Base-by-base conservation (phyloP, 2,797 vertebrate species). In the Xiphorhynchus erythropygius region DNA sequence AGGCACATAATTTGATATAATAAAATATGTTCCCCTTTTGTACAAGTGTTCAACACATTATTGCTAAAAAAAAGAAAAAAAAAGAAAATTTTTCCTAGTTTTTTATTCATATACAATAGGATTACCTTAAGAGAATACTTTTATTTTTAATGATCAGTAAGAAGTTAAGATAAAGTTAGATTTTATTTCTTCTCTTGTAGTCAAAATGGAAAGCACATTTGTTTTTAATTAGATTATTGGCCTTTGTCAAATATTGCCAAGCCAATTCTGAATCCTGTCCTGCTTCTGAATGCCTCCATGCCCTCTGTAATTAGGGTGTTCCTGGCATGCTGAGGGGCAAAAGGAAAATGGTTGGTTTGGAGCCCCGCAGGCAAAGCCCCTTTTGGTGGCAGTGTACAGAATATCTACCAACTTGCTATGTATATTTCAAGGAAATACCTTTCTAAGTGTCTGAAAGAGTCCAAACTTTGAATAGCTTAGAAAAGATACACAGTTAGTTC, bases 201-300 rank as follows among this genome's bases (percentile, higher is more conserved):
- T 32, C 28, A 35, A 47, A 80, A 83, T 75, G 22, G 44, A 65
- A 55, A 68, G 52, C 39, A 53, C 44, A 50, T 65, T 68, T 87
- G 55, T 7, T 81, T 97, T 91, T 68, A 79, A 84, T 53, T 60
- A 53, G 12, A 87, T 63, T 65, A 49, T 2, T 81, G 15, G 49
- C 70, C 47, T 93, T 73, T 79, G 57, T 92, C 60, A 85, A 78
- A 87, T 87, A 68, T 87, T 56, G 37, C 69, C 79, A 73, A 87
- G 33, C 47, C 63, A 76, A 55, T 75, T 79, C 75, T 62, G 80
- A 90, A 77, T 53, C 50, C 39, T 39, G 33, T 62, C 71, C 81
- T 63, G 44, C 42, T 88, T 33, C 42, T 21, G 46, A 59, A 85
- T 10, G 53, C 65, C 83, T 46, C 32, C 44, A 32, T 69, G 41